phyloP scores from a whole-genome alignment of 2,113 vertebrate genomes.

The Kryptolebias marmoratus region DNA sequence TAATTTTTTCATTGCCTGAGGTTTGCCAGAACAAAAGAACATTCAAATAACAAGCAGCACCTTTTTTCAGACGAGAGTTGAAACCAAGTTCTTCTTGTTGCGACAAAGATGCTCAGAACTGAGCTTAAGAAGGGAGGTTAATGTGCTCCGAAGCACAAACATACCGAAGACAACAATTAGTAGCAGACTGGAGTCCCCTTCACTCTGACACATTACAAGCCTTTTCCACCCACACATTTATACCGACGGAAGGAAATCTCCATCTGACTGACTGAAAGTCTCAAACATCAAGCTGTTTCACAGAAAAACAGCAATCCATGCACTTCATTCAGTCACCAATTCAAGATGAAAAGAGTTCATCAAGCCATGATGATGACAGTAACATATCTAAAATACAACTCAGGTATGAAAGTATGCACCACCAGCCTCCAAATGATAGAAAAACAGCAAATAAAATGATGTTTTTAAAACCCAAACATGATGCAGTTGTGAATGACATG shows the following conservation, averaged over 20 bases:
- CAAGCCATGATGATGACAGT: not conserved
- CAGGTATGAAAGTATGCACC: not conserved
- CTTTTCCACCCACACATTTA: conserved; percentile 12
- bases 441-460: too few species aligned
- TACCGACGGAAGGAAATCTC: not conserved
- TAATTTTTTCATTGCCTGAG: not conserved
- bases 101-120: not conserved
- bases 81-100: not conserved
- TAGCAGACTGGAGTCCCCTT: conserved; percentile 7
- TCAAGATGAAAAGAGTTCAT: not conserved
- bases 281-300: not conserved
- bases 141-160: not conserved
- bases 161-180: not conserved
- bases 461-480: too few species aligned
- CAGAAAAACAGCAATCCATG: not conserved
- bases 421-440: not conserved
- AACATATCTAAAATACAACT: not conserved
- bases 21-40: not conserved
- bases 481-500: too few species aligned
- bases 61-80: not conserved
- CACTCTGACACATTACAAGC: conserved; percentile 7
- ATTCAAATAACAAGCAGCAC: not conserved
- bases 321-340: not conserved
- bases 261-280: conserved; percentile 13
- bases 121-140: not conserved